Evolutionary conservation across 2,888 invertebrate species (phyloP).

Genomic region (Machimus rusticus): DNA sequence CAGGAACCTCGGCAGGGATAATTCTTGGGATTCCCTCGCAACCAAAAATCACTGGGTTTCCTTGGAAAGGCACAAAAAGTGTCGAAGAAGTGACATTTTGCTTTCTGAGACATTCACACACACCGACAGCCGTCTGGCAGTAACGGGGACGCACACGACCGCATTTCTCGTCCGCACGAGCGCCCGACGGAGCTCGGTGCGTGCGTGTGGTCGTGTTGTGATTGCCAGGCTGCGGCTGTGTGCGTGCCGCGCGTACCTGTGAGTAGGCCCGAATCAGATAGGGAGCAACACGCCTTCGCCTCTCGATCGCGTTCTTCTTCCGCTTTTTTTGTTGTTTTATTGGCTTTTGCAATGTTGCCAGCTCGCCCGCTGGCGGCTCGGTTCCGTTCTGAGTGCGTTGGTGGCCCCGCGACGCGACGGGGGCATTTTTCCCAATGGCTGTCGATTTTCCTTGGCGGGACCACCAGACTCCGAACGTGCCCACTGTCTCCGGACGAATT

Average conservation of each 20-base stretch:
- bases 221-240: neutral
- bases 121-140: neutral
- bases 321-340: neutral
- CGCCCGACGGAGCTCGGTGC: neutral
- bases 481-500: neutral
- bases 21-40: neutral
- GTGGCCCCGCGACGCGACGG: neutral
- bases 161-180: neutral
- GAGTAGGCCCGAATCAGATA: neutral
- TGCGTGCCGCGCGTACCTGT: conserved; percentile 1
- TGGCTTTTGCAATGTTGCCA: conserved; percentile 33
- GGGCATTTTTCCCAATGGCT: neutral
- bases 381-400: conserved; percentile 25
- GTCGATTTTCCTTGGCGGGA: neutral
- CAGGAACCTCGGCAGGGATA: neutral
- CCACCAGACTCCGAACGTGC: neutral
- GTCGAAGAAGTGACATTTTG: conserved; percentile 17
- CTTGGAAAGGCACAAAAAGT: neutral
- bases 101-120: neutral
- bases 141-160: neutral
- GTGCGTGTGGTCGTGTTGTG: neutral
- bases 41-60: neutral
- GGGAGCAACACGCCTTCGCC: conserved; percentile 35
- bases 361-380: neutral
- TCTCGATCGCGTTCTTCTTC: conserved; percentile 15